These are phyloP conservation scores for cat (Felis catus) DNA, from an alignment of 2,113 vertebrate genomes.

Conservation along the genomic window F.catus_Fca126_mat1.0 CM031412.1:232173501-232174000, in stretches of 20 bases:
- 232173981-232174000: background rate
- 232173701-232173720: background rate
- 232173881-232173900: background rate
- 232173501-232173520: background rate
- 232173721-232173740: background rate
- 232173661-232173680: background rate
- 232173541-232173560: background rate
- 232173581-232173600: background rate
- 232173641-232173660: background rate
- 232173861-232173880: background rate
- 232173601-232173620: background rate
- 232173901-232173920: background rate
- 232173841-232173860: background rate
- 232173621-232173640: background rate
- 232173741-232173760: accelerated
- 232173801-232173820: background rate
- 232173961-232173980: background rate
- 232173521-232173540: background rate
- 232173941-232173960: background rate
- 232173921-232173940: background rate
- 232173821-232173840: background rate
- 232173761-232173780: background rate
- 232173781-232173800: accelerated
- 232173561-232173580: background rate
- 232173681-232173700: background rate